A percentile compares a stretch with the other conserved stretches of the same genome.
These are phyloP conservation scores for Piezodorus guildinii DNA, from an alignment of 1,140 invertebrate genomes.

Conservation along the genomic window DNA sequence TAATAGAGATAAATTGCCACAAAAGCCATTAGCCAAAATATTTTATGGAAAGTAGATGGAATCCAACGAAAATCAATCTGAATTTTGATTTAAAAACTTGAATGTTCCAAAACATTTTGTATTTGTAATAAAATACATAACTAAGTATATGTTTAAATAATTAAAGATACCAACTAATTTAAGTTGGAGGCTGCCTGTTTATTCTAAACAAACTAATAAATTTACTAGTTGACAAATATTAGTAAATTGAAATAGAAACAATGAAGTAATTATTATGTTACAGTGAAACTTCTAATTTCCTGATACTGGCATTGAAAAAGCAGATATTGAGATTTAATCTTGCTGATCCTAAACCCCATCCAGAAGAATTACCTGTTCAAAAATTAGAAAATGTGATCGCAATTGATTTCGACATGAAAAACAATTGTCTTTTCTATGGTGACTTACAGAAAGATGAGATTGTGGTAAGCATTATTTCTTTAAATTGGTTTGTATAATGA, in stretches of 20 bases:
- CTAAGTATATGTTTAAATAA: no score
- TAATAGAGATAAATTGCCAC: no score
- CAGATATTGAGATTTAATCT: constrained; percentile 63
- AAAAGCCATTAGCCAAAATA: no score
- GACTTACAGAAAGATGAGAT: constrained; percentile 71
- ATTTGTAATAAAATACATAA: no score
- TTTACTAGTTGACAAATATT: constrained; percentile 9
- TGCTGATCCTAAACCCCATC: constrained; percentile 37
- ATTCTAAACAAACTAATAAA: constrained; percentile 12
- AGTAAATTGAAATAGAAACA: constrained; percentile 15
- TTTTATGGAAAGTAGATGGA: no score
- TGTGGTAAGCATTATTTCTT: constrained; percentile 35
- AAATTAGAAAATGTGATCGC: constrained; percentile 69
- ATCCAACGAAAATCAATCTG: no score
- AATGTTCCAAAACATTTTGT: no score
- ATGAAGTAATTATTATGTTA: constrained; percentile 7
- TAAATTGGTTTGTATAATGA: neutral
- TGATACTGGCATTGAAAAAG: constrained; percentile 63
- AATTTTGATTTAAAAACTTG: no score
- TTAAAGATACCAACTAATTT: no score
- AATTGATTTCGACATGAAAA: constrained; percentile 75
- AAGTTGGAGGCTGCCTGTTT: neutral
- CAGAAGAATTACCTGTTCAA: constrained; percentile 53
- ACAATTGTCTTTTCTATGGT: constrained; percentile 81
- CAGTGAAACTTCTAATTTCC: constrained; percentile 55